Base-by-base conservation (phyloP, 1,140 invertebrate species). In the Samia ricini region DNA sequence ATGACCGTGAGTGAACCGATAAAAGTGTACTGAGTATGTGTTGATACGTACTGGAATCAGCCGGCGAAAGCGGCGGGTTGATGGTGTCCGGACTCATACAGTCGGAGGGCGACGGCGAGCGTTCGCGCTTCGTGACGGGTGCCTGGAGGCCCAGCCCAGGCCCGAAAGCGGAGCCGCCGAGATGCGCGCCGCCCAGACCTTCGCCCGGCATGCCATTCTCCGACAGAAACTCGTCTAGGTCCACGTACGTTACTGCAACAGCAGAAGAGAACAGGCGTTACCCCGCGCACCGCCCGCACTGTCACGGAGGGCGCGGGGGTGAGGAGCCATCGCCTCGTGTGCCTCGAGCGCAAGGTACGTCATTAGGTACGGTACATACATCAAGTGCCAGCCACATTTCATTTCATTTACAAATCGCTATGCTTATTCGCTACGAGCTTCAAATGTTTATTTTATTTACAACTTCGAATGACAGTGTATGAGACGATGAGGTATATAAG, bases 141-240 rank as follows among this genome's bases (percentile, higher is more conserved):
- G 93, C 81, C 84, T 91, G 91, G 72, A 93, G 82, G 63, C 91
- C 91, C 50, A 93, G 84, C 36, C 92, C 91, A 55, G 92, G 85
- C 57, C 92, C 89, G 77, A 93, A 90, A 56, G 91, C 90, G 26
- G 91, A 88, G 55, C 89, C 87, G 51, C 93, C 93, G 69, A 94
- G 85, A 77, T 94, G 91, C 54, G 90, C 90, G 71, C 92, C 92
- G 56, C 92, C 93, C 64, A 94, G 92, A 12, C 93, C 95, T 81
- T 96, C 95, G 77, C 95, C 94, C 61, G 95, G 95, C 89, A 97
- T 96, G 68, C 96, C 97, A 90, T 98, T 98, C 90, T 98, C 97
- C 69, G 95, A 96, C 71, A 99, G 93, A 91, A 99, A 98, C 91
- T 98, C 97, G 91, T 99, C 97, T 91, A 99, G 92, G 91, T 98